phyloP scores from a whole-genome alignment of 2,797 vertebrate genomes.

The Chaunax sp. region DNA sequence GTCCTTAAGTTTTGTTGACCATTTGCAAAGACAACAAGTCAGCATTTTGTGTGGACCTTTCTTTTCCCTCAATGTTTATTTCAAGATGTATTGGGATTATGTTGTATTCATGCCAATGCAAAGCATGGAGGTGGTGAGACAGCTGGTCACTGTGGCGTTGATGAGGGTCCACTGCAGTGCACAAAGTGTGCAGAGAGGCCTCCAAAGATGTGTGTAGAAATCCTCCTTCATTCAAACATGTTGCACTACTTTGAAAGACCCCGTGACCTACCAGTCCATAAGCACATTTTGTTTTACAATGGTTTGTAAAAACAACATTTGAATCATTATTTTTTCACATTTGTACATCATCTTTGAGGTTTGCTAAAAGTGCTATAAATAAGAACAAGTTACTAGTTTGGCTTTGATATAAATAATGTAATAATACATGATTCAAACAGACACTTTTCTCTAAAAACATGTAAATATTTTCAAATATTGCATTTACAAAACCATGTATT shows the following conservation, averaged over 20 bases:
- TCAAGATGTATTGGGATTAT: slow-evolving; percentile 29
- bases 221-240: slow-evolving; percentile 39
- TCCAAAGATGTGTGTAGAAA: slow-evolving; percentile 32
- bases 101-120: slow-evolving; percentile 32
- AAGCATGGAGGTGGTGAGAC: slow-evolving; percentile 38
- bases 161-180: slow-evolving; percentile 35
- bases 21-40: slow-evolving; percentile 7
- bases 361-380: slow-evolving; percentile 74
- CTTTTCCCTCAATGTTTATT: slow-evolving; percentile 37
- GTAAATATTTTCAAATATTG: slow-evolving; percentile 76
- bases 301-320: slow-evolving; percentile 75
- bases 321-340: slow-evolving; percentile 68
- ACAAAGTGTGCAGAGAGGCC: slow-evolving; percentile 31
- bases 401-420: slow-evolving; percentile 77
- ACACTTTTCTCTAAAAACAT: slow-evolving; percentile 70
- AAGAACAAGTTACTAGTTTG: slow-evolving; percentile 69
- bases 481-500: slow-evolving; percentile 71
- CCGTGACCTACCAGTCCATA: slow-evolving; percentile 36
- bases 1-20: slow-evolving; percentile 34
- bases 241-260: slow-evolving; percentile 36
- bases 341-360: slow-evolving; percentile 67
- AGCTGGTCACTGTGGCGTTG: slow-evolving; percentile 26
- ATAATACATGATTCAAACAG: slow-evolving; percentile 69
- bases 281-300: slow-evolving; percentile 31
- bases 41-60: slow-evolving; percentile 21